Conservation (phyloP, 2,113 vertebrate genomes). For the Crocuta crocuta region DNA sequence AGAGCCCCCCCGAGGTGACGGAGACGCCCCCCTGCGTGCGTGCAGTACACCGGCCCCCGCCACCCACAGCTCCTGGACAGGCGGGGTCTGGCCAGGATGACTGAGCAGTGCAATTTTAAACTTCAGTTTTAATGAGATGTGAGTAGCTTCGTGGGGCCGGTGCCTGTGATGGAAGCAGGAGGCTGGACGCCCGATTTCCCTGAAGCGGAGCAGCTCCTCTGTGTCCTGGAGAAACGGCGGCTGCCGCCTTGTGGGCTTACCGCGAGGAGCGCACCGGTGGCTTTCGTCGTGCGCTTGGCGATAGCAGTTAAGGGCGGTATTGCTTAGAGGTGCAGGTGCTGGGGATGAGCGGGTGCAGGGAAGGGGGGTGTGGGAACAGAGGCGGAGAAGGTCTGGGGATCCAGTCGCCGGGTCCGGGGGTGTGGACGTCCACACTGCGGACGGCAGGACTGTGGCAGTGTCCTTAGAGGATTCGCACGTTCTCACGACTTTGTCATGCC, state of each 20-base stretch:
- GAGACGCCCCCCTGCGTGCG: fast-evolving
- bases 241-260: fast-evolving
- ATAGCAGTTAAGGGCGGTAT: fast-evolving
- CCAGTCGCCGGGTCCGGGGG: neutral
- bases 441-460: neutral
- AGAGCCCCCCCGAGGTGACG: fast-evolving
- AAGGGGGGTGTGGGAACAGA: too few relatives aligned
- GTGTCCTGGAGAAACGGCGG: neutral
- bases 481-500: neutral
- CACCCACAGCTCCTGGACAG: fast-evolving
- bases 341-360: neutral
- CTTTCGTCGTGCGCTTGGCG: fast-evolving
- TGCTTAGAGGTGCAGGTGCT: fast-evolving
- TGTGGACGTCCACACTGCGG: neutral
- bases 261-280: fast-evolving
- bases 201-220: neutral
- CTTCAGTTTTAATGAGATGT: neutral
- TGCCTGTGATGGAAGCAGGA: fast-evolving
- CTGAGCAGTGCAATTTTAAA: neutral
- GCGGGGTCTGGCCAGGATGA: neutral
- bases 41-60: too few relatives aligned
- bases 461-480: conserved; percentile 37
- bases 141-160: neutral
- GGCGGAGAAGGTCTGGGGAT: neutral
- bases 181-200: neutral